Percentiles rank a stretch among this genome's conserved stretches.
Evolutionary conservation across 2,113 vertebrate species (phyloP).

Genomic region (Rhagologus leucostigma): DNA sequence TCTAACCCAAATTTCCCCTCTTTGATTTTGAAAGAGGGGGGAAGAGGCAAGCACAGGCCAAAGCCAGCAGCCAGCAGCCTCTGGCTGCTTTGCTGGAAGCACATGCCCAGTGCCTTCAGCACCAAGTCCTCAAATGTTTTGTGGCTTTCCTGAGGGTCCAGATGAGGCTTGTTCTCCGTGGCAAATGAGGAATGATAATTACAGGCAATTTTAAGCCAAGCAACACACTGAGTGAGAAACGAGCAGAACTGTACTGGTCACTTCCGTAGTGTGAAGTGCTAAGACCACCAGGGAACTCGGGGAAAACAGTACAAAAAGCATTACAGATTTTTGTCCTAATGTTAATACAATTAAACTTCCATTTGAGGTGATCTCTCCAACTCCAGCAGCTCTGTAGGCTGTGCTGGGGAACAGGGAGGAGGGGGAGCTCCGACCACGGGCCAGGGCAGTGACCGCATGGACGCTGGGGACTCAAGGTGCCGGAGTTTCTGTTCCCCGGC

Average conservation of each 20-base stretch:
- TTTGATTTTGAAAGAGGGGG: no score
- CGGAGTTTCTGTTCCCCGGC: background rate
- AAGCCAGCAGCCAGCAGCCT: background rate
- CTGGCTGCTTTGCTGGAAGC: background rate
- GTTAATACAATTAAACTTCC: no score
- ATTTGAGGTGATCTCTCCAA: background rate
- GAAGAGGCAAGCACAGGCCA: background rate
- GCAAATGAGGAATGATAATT: background rate
- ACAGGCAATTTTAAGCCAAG: background rate
- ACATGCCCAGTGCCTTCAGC: background rate
- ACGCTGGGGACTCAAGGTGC: fast-evolving
- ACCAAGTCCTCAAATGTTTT: background rate
- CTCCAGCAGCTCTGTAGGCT: background rate
- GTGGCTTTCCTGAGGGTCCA: background rate
- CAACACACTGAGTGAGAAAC: background rate
- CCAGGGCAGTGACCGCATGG: background rate
- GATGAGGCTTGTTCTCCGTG: no score
- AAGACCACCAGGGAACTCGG: background rate
- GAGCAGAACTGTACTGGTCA: background rate
- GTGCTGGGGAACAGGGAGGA: background rate
- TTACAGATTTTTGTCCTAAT: background rate
- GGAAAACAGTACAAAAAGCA: background rate
- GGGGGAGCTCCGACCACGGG: background rate
- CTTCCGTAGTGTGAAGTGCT: background rate
- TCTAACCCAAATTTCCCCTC: background rate